Evolutionary conservation across 1,140 invertebrate species (phyloP), one percentile per base, ranked within the genome.

Genomic region (Venustaconcha ellipsiformis): DNA sequence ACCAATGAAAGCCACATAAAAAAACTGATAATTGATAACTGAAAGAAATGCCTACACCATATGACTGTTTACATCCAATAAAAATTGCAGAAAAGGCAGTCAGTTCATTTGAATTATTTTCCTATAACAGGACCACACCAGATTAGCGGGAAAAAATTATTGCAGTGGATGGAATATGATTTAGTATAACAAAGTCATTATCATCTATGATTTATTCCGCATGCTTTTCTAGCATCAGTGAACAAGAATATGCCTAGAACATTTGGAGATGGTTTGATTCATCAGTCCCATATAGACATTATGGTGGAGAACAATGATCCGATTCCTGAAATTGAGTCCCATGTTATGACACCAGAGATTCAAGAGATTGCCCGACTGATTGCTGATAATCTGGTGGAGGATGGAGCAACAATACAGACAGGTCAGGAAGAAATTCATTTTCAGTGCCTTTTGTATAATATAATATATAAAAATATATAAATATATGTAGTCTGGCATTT

Each of bases 371-470:
- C 96, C 1, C 92, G 95, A 83, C 91, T 95, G n/a, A 97, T 99
- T 83, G 96, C 96, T 12, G 93, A 97, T 55, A 95, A 97, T 86
- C 89, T 99, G 56, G 94, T 99, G 0, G 94, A 94, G 65, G 94
- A 98, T 90, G 96, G 96, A 1, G 96, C 96, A 26, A 98, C 97
- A 0, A 89, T 99, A 65, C 97, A 98, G 89, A 95, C 98, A 94
- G 96, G 96, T 93, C 86, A 89, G 88, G 14, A 30, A 23, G 20
- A n/a, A 60, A 60, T 60, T 60, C 20, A 2, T 18, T 23, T 37
- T 37, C 37, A 37, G 37, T 37, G 1, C 4, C 37, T 37, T 37
- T 37, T 8, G 4, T 37, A 37, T 37, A 8, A 37, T 37, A 8
- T 37, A 4, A 8, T 8, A 37, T 60, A 17, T 17, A 60, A 60